Percentiles rank a stretch among this genome's conserved stretches.
These are phyloP conservation scores for Enteromius treurensis DNA, from an alignment of 2,797 vertebrate species.

Conservation along the genomic window DNA sequence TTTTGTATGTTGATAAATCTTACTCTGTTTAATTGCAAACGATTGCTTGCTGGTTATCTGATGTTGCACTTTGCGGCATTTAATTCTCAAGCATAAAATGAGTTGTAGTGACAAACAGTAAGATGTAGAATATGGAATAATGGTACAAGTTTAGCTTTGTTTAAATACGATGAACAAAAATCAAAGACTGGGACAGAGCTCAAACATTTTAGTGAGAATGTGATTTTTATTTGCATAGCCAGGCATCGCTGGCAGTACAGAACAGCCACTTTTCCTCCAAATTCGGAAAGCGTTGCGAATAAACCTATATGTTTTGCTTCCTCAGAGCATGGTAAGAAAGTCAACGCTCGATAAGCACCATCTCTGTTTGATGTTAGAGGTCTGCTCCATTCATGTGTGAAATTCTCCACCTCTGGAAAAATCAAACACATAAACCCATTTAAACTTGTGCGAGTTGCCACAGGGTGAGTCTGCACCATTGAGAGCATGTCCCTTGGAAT, in stretches of 20 bases:
- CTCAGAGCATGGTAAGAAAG: conserved; percentile 45
- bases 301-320: conserved; percentile 44
- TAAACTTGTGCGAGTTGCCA: conserved; percentile 43
- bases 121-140: not conserved
- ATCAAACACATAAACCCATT: conserved; percentile 50
- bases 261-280: conserved; percentile 23
- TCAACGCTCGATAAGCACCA: conserved; percentile 53
- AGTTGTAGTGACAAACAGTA: not conserved
- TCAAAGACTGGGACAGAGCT: not conserved
- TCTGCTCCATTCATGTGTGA: conserved; percentile 51
- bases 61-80: conserved; percentile 60
- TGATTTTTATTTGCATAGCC: not conserved
- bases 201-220: not conserved
- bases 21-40: conserved; percentile 62
- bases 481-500: conserved; percentile 10
- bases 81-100: conserved; percentile 51
- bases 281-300: conserved; percentile 21
- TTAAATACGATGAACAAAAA: not conserved
- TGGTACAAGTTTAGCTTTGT: not conserved
- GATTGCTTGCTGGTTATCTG: conserved; percentile 53
- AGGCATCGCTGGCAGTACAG: not conserved
- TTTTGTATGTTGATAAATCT: conserved; percentile 53
- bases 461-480: conserved; percentile 5
- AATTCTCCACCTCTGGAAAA: conserved; percentile 60
- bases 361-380: conserved; percentile 64